phyloP scores from a whole-genome alignment of 2,888 invertebrate genomes.

The Platycheirus rosarum region DNA sequence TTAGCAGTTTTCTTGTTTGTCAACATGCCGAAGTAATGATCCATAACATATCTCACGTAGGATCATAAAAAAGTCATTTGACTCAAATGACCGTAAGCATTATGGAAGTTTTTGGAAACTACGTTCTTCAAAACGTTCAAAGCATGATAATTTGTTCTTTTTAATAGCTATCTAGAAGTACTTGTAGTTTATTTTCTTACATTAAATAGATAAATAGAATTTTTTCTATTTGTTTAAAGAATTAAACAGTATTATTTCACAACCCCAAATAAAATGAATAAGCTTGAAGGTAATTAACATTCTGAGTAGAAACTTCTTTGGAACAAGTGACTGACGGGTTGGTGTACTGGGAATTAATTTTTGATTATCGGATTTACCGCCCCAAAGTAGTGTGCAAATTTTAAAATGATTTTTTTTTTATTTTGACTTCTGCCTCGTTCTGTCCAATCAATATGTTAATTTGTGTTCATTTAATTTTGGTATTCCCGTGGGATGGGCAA shows the following conservation, averaged over 20 bases:
- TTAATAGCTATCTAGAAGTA: neutral
- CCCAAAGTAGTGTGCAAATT: slow-evolving; percentile 28
- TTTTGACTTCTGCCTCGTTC: neutral
- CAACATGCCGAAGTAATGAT: neutral
- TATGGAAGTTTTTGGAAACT: slow-evolving; percentile 29
- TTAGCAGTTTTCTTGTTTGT: slow-evolving; percentile 4
- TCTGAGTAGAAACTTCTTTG: neutral
- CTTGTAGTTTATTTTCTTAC: neutral
- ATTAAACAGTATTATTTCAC: slow-evolving; percentile 1
- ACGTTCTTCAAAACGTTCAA: neutral
- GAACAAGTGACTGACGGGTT: slow-evolving; percentile 5
- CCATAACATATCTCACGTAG: slow-evolving; percentile 15
- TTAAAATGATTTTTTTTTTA: neutral
- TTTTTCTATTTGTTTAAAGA: neutral
- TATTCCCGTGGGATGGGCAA: neutral
- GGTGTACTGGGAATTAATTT: slow-evolving; percentile 3
- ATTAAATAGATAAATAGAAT: neutral
- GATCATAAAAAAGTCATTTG: slow-evolving; percentile 28
- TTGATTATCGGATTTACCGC: slow-evolving; percentile 18
- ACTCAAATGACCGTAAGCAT: slow-evolving; percentile 15
- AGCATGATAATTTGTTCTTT: slow-evolving; percentile 25
- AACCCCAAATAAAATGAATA: slow-evolving; percentile 6
- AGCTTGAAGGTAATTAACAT: neutral
- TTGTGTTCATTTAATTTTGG: neutral
- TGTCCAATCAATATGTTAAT: slow-evolving; percentile 27